Evolutionary conservation across 2,888 invertebrate species (phyloP).

Genomic region (Gasteruption jaculator): DNA sequence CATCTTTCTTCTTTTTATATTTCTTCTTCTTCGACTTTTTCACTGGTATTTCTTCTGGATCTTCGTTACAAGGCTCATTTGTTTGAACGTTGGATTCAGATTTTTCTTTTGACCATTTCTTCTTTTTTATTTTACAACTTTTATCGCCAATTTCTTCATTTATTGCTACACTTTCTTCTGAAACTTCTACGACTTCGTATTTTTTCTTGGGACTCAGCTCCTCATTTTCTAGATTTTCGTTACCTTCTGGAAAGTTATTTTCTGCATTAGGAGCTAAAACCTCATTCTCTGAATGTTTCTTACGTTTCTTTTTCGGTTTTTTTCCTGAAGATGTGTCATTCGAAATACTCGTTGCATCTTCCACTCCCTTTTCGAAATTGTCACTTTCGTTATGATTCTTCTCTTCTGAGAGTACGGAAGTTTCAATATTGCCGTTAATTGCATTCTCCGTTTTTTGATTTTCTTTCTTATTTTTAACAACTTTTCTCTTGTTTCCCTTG

Average conservation of each 20-base stretch:
- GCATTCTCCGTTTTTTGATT: conserved; percentile 6
- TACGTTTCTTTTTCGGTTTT: conserved; percentile 24
- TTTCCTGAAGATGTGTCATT: conserved; percentile 22
- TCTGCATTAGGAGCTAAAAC: conserved; percentile 18
- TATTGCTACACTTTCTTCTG: conserved; percentile 13
- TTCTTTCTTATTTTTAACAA: conserved; percentile 13
- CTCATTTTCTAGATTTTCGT: too few species aligned
- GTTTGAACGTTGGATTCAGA: not conserved
- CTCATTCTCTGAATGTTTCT: conserved; percentile 12
- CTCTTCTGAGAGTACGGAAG: conserved; percentile 4
- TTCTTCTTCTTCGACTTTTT: conserved; percentile 12
- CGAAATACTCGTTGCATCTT: conserved; percentile 9
- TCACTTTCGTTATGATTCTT: conserved; percentile 8
- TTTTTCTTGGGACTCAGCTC: conserved; percentile 12
- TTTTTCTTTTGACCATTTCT: conserved; percentile 5
- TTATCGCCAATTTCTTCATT: conserved; percentile 11
- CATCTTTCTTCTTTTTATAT: conserved; percentile 8
- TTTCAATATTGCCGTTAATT: not conserved
- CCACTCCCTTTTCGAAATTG: conserved; percentile 9
- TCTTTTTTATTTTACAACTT: conserved; percentile 20
- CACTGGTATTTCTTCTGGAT: conserved; percentile 16
- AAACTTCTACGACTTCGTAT: conserved; percentile 14
- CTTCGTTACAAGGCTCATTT: conserved; percentile 1
- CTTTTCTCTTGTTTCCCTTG: conserved; percentile 8
- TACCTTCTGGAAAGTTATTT: too few species aligned